Evolutionary conservation across 2,888 invertebrate genomes (phyloP), one percentile per base, ranked within the genome.

Genomic region (Lithophane semibrunnea): DNA sequence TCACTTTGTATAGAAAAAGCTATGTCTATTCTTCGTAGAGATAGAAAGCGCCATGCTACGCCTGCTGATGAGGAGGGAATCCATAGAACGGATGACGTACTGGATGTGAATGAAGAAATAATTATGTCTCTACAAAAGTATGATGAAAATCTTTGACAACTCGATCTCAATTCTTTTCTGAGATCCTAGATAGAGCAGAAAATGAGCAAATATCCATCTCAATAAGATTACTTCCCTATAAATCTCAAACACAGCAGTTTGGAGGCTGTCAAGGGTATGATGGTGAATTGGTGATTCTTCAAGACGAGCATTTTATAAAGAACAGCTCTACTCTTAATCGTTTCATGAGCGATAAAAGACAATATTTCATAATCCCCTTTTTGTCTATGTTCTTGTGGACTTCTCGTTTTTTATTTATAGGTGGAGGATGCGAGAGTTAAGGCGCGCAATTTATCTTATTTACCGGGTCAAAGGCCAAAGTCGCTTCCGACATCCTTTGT

Each of bases 381-480:
- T 54, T 18, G 84, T 64, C 72, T 29, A 49, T 1, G 21, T 24
- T 70, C 58, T 13, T 16, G 52, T 0, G 0, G 16, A 54, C 13
- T 64, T 18, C 47, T 54, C 29, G 42, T 72, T 73, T 69, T 80
- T 67, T 76, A 83, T 84, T 66, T 66, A 84, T 63, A 80, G 72
- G 29, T 24, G 58, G 61, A 77, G 82, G 83, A 85, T 85, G 42
- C 72, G 12, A 74, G 29, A 81, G 64, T 60, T 81, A 74, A 70
- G 49, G 16, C 63, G 8, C 5, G 65, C 83, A 73, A 83, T 83
- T 83, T 66, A 77, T 85, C 77, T 82, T 72, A 56, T 81, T 81
- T 60, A 85, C 63, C 24, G 61, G 82, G 63, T 85, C 83, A 21
- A 54, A 52, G 82, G 85, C 64, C 82, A 85, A 69, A 76, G 21